Base-by-base conservation (phyloP, 1,140 invertebrate genomes). In the Aphis craccivora region DNA sequence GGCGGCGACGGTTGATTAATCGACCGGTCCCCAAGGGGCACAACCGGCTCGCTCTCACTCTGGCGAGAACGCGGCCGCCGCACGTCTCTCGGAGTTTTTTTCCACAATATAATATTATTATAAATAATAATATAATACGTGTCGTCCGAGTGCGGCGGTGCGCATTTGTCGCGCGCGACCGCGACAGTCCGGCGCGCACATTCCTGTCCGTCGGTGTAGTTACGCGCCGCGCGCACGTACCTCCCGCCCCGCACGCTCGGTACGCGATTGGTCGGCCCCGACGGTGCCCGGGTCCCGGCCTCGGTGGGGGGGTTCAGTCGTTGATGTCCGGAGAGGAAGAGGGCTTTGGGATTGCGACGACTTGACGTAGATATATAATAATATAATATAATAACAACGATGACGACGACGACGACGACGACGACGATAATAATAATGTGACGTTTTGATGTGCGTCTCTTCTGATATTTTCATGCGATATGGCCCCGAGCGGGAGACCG, bases 1-100 rank as follows among this genome's bases (percentile, higher is more conserved):
- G 86, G 84, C 8, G 84, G 87, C 88, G 88, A 53, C 48, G 91
- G 91, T 93, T 93, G 91, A 93, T 93, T 93, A 93, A 93, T 93
- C 91, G 91, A 93, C 91, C 90, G 90, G 91, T 93, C 81, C 81
- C 45, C 91, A 81, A 53, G 35, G 40, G 81, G 67, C 91, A 93
- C 91, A 83, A 93, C 91, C 81, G 91, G 81, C 76, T 93, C 48
- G n/a, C 67, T 92, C 67, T 83, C 67, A 51, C 87, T 88, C 87
- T 48, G 76, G 22, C 87, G 48, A 20, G 48, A 48, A 20, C 86
- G 86, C n/a, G n/a, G 14, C 45, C 43, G 86, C 51, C 43, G 84
- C 45, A 43, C 86, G 45, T 48, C 43, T 48, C 86, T 37, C 86
- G 1, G 84, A 45, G 43, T 87, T 45, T 87, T 87, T 40, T 40